A percentile compares a stretch with the other conserved stretches of the same genome.
Evolutionary conservation across 2,888 invertebrate genomes (phyloP).

Genomic region (Epicampocera succincta): DNA sequence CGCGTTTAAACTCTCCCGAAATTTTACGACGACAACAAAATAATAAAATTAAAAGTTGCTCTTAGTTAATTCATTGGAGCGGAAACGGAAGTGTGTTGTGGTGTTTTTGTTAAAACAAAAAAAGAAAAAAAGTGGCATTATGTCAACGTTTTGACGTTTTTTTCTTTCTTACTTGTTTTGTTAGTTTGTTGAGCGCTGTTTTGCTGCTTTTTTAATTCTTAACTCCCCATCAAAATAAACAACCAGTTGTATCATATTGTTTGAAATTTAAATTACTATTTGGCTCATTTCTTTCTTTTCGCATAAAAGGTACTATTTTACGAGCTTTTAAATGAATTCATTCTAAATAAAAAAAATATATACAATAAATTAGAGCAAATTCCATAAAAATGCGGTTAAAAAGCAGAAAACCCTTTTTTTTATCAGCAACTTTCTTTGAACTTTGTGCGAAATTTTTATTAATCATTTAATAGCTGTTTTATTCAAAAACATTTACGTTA

Average conservation of each 20-base stretch:
- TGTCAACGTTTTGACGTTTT: slow-evolving; percentile 54
- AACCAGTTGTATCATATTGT: no score
- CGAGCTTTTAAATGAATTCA: no score
- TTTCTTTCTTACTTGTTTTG: slow-evolving; percentile 35
- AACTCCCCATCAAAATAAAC: no score
- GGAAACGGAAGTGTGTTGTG: slow-evolving; percentile 67
- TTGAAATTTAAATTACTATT: no score
- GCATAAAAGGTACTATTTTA: no score
- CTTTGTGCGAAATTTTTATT: no score
- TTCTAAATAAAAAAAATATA: no score
- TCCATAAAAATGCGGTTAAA: no score
- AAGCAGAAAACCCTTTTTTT: no score
- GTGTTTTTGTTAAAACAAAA: slow-evolving; percentile 33
- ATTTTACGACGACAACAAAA: slow-evolving; percentile 20
- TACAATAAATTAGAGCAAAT: no score
- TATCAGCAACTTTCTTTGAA: no score
- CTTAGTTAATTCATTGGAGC: slow-evolving; percentile 55
- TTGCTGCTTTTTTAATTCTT: background rate
- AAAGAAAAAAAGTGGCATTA: slow-evolving; percentile 4
- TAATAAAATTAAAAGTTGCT: slow-evolving; percentile 55
- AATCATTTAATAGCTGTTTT: background rate
- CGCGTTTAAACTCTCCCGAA: background rate
- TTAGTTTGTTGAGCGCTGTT: slow-evolving; percentile 32
- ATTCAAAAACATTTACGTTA: background rate
- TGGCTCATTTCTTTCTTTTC: no score